Conservation (phyloP, 2,888 invertebrate species). For the Polydrusus tereticollis region DNA sequence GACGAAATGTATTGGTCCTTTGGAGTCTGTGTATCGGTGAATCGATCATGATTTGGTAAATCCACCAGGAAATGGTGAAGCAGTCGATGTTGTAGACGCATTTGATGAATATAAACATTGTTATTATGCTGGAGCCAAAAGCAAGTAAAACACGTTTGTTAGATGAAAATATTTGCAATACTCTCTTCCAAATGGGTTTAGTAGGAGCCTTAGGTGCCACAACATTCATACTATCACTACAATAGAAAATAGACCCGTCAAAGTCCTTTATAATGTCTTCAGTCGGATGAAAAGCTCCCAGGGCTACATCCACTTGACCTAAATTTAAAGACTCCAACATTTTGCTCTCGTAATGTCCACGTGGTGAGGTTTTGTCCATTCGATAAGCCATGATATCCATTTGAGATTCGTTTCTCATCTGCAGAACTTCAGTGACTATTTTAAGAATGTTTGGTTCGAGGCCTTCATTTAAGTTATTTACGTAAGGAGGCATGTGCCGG, state of each 20-base stretch:
- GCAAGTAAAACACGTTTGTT: not conserved
- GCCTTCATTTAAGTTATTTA: not conserved
- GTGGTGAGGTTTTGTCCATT: not conserved
- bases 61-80: not conserved
- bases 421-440: not conserved
- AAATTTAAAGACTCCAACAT: not conserved
- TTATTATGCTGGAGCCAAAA: not conserved
- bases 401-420: not conserved
- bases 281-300: conserved; percentile 9
- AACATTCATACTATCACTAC: not conserved
- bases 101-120: not conserved
- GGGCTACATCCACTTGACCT: not conserved
- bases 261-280: conserved; percentile 13
- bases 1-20: not conserved
- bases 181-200: conserved; percentile 9
- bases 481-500: conserved; percentile 13
- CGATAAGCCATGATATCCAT: not conserved
- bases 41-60: conserved; percentile 17
- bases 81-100: not conserved
- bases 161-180: not conserved
- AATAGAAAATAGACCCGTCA: conserved; percentile 11
- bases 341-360: conserved; percentile 7
- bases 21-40: conserved; percentile 10
- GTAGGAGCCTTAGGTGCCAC: not conserved
- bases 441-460: conserved; percentile 12